Base-by-base conservation (phyloP, 2,888 invertebrate genomes). In the Orchesella flavescens region DNA sequence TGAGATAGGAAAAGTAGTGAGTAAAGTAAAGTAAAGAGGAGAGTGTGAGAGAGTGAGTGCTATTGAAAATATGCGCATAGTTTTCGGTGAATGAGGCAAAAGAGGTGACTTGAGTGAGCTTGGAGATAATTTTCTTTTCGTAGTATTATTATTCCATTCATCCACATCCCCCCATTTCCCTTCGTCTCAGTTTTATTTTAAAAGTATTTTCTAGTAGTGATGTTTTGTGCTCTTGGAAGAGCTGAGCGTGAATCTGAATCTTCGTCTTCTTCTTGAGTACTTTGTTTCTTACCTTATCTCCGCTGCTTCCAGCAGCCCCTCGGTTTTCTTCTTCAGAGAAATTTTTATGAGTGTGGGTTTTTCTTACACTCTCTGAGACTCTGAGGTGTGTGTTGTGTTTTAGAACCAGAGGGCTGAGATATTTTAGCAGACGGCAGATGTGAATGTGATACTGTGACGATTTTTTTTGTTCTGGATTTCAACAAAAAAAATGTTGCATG, bases 81-180 rank as follows among this genome's bases (percentile, higher is more conserved):
- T 57, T 57, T 57, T 72, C 57, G 72, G 72, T 43, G 43, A 72
- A 24, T 46, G 21, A 55, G 59, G 15, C 19, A 55, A 9, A 7
- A 43, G 57, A 57, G 53, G n/a, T 17, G 24, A 59, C 19, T 59
- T 19, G 59, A 59, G 19, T 63, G 63, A 15, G 19, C 53, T 53
- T n/a, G 57, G 19, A 53, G 55, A 72, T 72, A 72, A 72, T 59
- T n/a, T 59, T 59, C 24, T 53, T 13, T 72, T 57, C 53, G 49
- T 72, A 13, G 34, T 57, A 21, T 15, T n/a, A 9, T 34, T 46
- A 63, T 63, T 74, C 63, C 74, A 74, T 61, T 74, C 74, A 74
- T 74, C 74, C 74, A 63, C 59, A 19, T 59, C 19, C 72, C 9
- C 10, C 17, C 49, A 43, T 49, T 34, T 49, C 65, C 75, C 75